Percentiles rank a stretch among this genome's conserved stretches.
phyloP scores from a whole-genome alignment of 2,113 vertebrate genomes.

The Bubo blakistoni region DNA sequence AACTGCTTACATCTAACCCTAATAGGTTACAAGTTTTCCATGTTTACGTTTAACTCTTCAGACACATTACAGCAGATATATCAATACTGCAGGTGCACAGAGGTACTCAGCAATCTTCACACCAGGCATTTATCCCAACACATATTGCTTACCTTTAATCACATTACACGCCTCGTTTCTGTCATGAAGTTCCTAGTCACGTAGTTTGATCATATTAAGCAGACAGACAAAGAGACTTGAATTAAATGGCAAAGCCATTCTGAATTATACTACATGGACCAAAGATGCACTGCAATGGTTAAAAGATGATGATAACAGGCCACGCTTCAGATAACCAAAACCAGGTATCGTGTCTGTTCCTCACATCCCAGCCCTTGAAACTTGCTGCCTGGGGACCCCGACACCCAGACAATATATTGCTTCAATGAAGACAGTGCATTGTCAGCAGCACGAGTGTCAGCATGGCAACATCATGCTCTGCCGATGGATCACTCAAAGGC shows the following conservation, averaged over 20 bases:
- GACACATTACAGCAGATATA: background rate
- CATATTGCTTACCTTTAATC: background rate
- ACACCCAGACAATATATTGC: background rate
- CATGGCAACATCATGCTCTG: slow-evolving; percentile 69
- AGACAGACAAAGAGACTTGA: background rate
- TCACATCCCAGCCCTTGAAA: background rate
- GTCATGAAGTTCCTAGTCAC: background rate
- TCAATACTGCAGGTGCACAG: background rate
- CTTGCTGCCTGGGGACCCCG: background rate
- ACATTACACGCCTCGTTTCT: background rate
- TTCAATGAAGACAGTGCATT: slow-evolving; percentile 41
- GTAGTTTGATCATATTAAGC: background rate
- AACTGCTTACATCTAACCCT: background rate
- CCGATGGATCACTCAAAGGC: slow-evolving; percentile 78
- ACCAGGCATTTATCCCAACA: background rate
- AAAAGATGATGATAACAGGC: background rate
- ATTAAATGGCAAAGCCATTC: background rate
- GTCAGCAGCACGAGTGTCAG: slow-evolving; percentile 73
- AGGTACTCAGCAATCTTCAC: background rate
- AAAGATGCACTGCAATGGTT: background rate
- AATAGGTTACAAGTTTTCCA: background rate
- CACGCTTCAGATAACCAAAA: background rate
- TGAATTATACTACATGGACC: background rate
- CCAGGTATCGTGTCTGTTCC: background rate
- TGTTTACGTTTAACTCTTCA: background rate